Evolutionary conservation across 2,797 vertebrate species (phyloP).

Genomic region (Aeoliscus strigatus): DNA sequence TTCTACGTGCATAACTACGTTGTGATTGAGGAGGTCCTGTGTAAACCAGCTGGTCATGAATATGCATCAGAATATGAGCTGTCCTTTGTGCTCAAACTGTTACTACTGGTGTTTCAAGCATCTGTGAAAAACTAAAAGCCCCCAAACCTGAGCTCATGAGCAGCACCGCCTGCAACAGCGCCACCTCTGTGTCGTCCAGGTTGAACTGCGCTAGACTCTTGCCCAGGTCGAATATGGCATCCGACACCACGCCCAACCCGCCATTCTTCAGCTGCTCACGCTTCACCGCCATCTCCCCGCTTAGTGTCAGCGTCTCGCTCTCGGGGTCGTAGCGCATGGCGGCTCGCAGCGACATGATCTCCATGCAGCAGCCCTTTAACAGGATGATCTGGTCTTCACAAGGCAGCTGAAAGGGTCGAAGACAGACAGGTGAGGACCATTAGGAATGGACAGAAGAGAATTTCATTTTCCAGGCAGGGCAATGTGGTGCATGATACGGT

Average conservation of each 20-base stretch:
- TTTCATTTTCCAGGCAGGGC: too few relatives aligned
- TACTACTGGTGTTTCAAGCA: too few relatives aligned
- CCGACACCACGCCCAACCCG: conserved; percentile 87
- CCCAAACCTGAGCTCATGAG: conserved; percentile 96
- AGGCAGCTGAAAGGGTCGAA: conserved; percentile 75
- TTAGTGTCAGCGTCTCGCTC: conserved; percentile 89
- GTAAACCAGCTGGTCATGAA: too few relatives aligned
- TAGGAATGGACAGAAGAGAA: too few relatives aligned
- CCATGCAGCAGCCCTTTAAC: conserved; percentile 94
- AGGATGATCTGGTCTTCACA: conserved; percentile 95
- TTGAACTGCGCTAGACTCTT: conserved; percentile 92
- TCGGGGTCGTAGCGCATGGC: conserved; percentile 91
- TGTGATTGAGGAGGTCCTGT: too few relatives aligned
- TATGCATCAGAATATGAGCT: too few relatives aligned
- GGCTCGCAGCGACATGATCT: conserved; percentile 92
- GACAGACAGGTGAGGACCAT: too few relatives aligned
- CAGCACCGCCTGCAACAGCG: conserved; percentile 89
- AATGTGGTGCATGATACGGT: too few relatives aligned
- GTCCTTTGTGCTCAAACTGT: too few relatives aligned
- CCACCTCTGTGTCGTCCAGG: conserved; percentile 92
- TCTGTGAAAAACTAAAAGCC: too few relatives aligned
- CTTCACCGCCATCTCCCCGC: conserved; percentile 92
- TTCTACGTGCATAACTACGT: too few relatives aligned
- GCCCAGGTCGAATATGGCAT: conserved; percentile 92
- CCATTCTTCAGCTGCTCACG: conserved; percentile 91